Percentiles rank a stretch among this genome's conserved stretches.
These are phyloP conservation scores for Agonopterix alstromeriana DNA, from an alignment of 2,888 invertebrate genomes.

Conservation along the genomic window DNA sequence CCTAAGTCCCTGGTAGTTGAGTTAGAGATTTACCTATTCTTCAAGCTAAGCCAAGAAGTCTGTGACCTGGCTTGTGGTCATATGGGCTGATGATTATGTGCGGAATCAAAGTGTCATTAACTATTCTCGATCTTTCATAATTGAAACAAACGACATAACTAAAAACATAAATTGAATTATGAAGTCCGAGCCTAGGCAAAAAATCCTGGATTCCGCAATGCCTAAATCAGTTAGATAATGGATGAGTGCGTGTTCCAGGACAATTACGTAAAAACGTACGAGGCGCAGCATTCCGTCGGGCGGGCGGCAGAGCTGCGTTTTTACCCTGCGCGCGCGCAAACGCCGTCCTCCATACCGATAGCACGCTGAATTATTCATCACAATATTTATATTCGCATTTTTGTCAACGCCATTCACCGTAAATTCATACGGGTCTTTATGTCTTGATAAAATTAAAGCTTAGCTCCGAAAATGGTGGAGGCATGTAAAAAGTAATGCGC, in stretches of 20 bases:
- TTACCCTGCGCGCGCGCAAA: constrained; percentile 27
- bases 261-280: constrained; percentile 72
- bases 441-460: constrained; percentile 75
- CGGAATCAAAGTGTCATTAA: too few species aligned
- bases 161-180: constrained; percentile 18
- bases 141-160: neutral
- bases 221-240: constrained; percentile 70
- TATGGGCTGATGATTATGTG: too few species aligned
- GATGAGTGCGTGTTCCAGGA: constrained; percentile 70
- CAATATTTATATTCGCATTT: constrained; percentile 75
- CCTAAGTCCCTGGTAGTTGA: too few species aligned
- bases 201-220: constrained; percentile 39
- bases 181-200: constrained; percentile 22
- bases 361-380: constrained; percentile 74
- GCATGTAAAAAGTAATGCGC: constrained; percentile 36
- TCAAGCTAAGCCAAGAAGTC: too few species aligned
- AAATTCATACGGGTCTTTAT: constrained; percentile 73
- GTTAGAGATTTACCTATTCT: too few species aligned
- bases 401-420: constrained; percentile 73
- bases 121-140: neutral
- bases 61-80: too few species aligned
- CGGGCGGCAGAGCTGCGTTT: constrained; percentile 23
- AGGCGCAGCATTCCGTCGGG: constrained; percentile 58
- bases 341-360: constrained; percentile 64
- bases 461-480: constrained; percentile 53